phyloP scores from a whole-genome alignment of 53 echinoderm and acorn worm genomes.

The Astropecten irregularis region DNA sequence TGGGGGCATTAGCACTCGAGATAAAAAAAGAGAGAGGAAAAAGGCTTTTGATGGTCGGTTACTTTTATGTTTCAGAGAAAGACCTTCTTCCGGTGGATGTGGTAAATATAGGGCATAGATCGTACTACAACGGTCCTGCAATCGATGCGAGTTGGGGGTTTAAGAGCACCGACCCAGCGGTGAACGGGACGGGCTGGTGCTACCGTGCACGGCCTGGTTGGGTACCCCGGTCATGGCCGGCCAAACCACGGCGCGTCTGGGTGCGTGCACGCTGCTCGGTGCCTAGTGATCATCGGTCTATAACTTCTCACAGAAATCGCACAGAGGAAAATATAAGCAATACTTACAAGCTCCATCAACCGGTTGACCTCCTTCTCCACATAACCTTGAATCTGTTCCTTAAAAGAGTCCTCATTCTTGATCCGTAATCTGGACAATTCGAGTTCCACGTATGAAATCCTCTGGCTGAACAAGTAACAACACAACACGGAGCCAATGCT shows the following conservation, averaged over 20 bases:
- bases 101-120: slow-evolving; percentile 7
- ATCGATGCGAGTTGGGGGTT: neutral
- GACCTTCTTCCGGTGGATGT: slow-evolving; percentile 32
- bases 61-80: slow-evolving; percentile 13
- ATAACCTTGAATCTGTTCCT: neutral
- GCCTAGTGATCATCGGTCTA: neutral
- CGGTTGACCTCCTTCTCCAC: slow-evolving; percentile 33
- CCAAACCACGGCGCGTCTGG: slow-evolving; percentile 20
- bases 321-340: neutral
- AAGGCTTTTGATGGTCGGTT: neutral
- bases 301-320: neutral
- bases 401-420: slow-evolving; percentile 2
- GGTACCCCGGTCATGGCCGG: slow-evolving; percentile 24
- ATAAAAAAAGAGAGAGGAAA: neutral
- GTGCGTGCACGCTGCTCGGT: neutral
- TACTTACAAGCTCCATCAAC: slow-evolving; percentile 40
- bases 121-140: slow-evolving; percentile 30
- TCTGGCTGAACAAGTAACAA: slow-evolving; percentile 18
- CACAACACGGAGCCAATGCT: slow-evolving; percentile 34
- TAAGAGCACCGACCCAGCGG: neutral
- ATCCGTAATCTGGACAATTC: slow-evolving; percentile 23
- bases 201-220: neutral
- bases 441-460: slow-evolving; percentile 48
- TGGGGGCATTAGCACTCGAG: neutral
- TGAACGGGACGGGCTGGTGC: neutral